Percentiles rank a stretch among this genome's conserved stretches.
Conservation (phyloP, 2,113 vertebrate genomes). For the Bubalus kerabau region DNA sequence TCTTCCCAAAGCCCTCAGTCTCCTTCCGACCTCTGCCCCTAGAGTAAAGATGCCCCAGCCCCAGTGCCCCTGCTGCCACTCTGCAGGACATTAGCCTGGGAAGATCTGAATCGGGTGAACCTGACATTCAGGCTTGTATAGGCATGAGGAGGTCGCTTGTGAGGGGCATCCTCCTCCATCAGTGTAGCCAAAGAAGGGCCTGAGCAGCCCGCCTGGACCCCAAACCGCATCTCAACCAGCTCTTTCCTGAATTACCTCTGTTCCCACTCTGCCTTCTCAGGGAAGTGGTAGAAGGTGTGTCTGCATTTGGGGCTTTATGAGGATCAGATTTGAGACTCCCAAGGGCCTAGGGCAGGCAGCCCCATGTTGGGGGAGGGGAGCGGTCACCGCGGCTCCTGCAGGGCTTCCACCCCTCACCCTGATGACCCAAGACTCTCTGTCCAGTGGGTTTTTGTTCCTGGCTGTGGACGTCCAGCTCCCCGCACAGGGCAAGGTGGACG, state of each 20-base stretch:
- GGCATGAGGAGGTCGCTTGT: not conserved
- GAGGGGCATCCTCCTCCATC: not conserved
- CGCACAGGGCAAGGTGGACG: fast-evolving
- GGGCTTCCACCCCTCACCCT: too few relatives aligned
- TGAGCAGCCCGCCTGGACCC: not conserved
- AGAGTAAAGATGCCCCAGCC: not conserved
- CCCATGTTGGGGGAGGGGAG: not conserved
- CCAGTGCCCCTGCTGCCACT: fast-evolving
- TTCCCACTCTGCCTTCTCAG: not conserved
- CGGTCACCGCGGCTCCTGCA: fast-evolving
- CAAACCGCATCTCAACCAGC: fast-evolving
- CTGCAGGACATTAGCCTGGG: not conserved
- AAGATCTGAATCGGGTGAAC: not conserved
- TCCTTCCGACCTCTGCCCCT: not conserved
- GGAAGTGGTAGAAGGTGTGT: not conserved
- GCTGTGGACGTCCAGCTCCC: not conserved
- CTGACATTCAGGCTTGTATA: not conserved
- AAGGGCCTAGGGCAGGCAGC: not conserved
- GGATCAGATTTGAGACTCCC: not conserved
- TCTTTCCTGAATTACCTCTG: fast-evolving
- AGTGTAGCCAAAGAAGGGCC: not conserved
- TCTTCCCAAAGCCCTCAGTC: not conserved
- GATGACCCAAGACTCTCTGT: not conserved
- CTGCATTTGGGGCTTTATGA: not conserved
- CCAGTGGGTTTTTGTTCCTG: not conserved